Base-by-base conservation (phyloP, 2,797 vertebrate species). In the Trachurus trachurus region DNA sequence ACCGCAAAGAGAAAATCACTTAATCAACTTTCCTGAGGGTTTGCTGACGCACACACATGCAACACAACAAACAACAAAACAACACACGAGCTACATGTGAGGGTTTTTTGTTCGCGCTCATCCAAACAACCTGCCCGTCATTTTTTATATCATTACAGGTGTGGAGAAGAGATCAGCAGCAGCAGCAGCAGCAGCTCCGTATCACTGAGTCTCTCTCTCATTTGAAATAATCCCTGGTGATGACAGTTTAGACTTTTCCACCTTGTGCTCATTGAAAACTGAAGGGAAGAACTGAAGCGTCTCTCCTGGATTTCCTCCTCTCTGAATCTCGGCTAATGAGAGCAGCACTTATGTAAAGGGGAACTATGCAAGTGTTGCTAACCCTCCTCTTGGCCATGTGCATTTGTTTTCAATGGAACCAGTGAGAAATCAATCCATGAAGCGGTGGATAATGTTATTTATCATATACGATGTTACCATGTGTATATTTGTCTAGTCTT, bases 1-100 rank as follows among this genome's bases (percentile, higher is more conserved):
- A 29, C n/a, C 15, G 21, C 22, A 13, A 69, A 78, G 57, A 78
- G 57, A 74, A 85, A 82, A 90, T 83, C 76, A 56, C 73, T 87
- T 82, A 9, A 88, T 89, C 75, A 83, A 74, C 66, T 47, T 61
- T 81, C 61, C 73, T 63, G 59, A 77, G 63, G 75, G 16, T 65
- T 72, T 42, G 42, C 44, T 63, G 26, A 67, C 61, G n/a, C 22
- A 47, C 34, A 13, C 31, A 34, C 26, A 52, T 9, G 29, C 26
- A 61, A 34, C 1, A 34, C 26, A 44, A 61, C 49, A 8, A 39
- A 40, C n/a, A 40, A 61, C 44, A 47, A 34, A 34, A 34, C 31
- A 34, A 34, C 31, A 34, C 31, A 6, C 4, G 31, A 6, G 31
- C 31, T 0, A 21, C 39, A 52, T 64, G 42, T 16, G 26, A 49